A percentile compares a stretch with the other conserved stretches of the same genome.
Conservation (phyloP, 1,140 invertebrate genomes). For the Laupala kohalensis region DNA sequence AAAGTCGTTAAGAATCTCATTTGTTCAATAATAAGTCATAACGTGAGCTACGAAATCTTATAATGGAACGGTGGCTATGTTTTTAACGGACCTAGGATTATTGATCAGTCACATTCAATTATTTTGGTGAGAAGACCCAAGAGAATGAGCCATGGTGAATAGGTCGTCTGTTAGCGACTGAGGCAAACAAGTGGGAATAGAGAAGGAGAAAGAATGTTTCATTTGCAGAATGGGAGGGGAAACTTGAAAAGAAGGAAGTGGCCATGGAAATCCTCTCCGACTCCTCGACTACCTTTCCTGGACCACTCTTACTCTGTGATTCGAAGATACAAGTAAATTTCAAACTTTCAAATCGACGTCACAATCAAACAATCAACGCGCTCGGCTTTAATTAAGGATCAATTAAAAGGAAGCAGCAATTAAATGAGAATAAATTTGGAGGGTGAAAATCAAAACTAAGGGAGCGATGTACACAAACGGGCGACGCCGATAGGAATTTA, state of each 20-base stretch:
- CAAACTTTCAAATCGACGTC: not conserved
- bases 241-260: not conserved
- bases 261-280: not conserved
- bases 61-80: not conserved
- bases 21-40: no score
- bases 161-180: not conserved
- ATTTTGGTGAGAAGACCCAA: not conserved
- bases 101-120: not conserved
- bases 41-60: no score
- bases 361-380: slow-evolving; percentile 8
- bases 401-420: slow-evolving; percentile 10
- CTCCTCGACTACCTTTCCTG: not conserved
- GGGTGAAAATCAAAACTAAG: slow-evolving; percentile 7
- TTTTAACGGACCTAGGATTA: not conserved
- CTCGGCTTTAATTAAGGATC: slow-evolving; percentile 5
- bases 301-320: not conserved
- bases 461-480: not conserved
- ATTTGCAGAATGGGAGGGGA: not conserved
- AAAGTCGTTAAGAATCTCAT: no score
- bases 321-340: not conserved
- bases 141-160: not conserved
- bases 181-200: not conserved
- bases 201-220: not conserved
- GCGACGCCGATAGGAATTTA: not conserved
- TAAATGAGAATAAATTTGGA: slow-evolving; percentile 3